These are phyloP conservation scores for Sarcophaga peregrina DNA, from an alignment of 1,140 invertebrate genomes.

Conservation along the genomic window DNA sequence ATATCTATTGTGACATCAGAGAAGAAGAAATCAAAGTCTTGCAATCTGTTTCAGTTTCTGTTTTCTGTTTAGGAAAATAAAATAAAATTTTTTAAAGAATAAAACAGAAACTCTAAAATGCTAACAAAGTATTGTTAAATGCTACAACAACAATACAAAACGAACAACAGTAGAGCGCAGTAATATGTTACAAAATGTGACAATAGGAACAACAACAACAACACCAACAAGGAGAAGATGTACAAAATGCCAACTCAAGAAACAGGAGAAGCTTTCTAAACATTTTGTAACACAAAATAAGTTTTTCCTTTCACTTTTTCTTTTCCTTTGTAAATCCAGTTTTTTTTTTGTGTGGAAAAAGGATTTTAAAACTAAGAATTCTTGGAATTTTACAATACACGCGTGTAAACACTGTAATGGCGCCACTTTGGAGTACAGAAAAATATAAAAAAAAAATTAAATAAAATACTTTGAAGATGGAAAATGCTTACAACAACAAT, in stretches of 20 bases:
- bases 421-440: conserved; percentile 11
- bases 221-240: background rate
- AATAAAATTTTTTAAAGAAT: background rate
- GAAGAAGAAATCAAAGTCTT: conserved; percentile 24
- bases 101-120: background rate
- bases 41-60: background rate
- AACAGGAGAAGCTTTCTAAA: background rate
- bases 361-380: conserved; percentile 28
- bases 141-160: background rate
- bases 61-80: background rate
- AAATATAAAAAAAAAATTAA: background rate
- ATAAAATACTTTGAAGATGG: too few relatives aligned
- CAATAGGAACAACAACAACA: background rate
- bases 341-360: background rate
- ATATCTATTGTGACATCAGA: background rate
- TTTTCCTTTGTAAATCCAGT: too few relatives aligned
- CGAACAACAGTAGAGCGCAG: too few relatives aligned
- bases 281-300: conserved; percentile 2
- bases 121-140: background rate
- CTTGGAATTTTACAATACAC: conserved; percentile 25
- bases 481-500: too few relatives aligned
- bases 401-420: conserved; percentile 36
- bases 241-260: background rate
- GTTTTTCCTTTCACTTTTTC: background rate
- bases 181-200: background rate